These are phyloP conservation scores for Drosophila niveifrons DNA, from an alignment of 2,888 invertebrate species.

Conservation along the genomic window DNA sequence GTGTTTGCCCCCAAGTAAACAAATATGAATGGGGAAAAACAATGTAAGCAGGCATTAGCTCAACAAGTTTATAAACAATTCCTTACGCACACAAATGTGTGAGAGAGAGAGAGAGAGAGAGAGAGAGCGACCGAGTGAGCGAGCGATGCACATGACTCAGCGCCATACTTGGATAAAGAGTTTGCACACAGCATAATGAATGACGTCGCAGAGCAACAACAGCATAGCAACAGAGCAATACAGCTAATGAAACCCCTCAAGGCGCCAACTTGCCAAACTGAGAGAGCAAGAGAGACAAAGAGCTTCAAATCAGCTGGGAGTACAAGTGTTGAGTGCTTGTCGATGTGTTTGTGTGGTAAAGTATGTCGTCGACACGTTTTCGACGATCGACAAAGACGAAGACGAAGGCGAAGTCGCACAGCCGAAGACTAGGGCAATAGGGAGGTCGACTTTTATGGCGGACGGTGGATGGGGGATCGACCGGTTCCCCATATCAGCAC, in stretches of 20 bases:
- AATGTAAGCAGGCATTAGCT: constrained; percentile 43
- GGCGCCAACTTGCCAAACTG: constrained; percentile 17
- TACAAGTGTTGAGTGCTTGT: constrained; percentile 7
- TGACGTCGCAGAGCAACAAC: constrained; percentile 51
- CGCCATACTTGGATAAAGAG: constrained; percentile 34
- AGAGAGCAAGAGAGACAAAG: constrained; percentile 12
- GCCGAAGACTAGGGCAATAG: constrained; percentile 27
- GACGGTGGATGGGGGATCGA: constrained; percentile 32
- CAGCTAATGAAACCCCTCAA: constrained; percentile 47
- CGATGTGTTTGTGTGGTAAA: constrained; percentile 9
- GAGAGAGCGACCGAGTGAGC: not conserved
- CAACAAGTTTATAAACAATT: constrained; percentile 55
- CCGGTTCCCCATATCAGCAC: constrained; percentile 65
- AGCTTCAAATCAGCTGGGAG: constrained; percentile 16
- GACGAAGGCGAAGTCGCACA: constrained; percentile 14
- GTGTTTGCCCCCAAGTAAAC: constrained; percentile 10
- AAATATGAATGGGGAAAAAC: constrained; percentile 15
- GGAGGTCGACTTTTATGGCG: constrained; percentile 17
- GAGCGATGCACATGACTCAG: constrained; percentile 59
- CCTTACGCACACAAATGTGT: constrained; percentile 37
- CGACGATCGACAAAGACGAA: constrained; percentile 51
- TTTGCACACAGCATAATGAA: constrained; percentile 59
- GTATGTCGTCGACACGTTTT: constrained; percentile 53
- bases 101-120: not conserved
- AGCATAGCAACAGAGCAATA: constrained; percentile 59